A percentile compares a stretch with the other conserved stretches of the same genome.
These are phyloP conservation scores for Tautogolabrus adspersus DNA, from an alignment of 2,113 vertebrate species.

Conservation along the genomic window DNA sequence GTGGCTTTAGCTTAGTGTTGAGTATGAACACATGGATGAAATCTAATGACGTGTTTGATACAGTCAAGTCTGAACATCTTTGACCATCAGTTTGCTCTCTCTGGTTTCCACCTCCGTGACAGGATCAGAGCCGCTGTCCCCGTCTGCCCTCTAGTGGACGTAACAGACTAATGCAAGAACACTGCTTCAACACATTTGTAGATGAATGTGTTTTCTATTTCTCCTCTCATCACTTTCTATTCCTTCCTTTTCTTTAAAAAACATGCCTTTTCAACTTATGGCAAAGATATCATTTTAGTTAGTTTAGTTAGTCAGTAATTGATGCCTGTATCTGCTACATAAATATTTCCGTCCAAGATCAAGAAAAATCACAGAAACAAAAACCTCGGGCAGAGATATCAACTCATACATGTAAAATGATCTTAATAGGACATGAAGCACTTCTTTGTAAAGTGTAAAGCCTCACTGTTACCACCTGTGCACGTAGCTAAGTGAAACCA, in stretches of 20 bases:
- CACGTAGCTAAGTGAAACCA: slow-evolving; percentile 15
- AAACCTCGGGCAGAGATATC: no score
- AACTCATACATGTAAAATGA: no score
- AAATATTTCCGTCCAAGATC: no score
- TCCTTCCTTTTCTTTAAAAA: background rate
- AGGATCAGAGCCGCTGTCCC: slow-evolving; percentile 38
- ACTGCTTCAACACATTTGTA: background rate
- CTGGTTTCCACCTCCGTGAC: background rate
- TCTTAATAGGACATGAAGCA: no score
- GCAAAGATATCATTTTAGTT: no score
- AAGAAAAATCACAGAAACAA: no score
- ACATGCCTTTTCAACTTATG: background rate
- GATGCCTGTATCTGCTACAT: no score
- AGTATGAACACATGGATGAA: background rate
- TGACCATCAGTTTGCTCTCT: background rate
- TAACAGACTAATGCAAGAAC: slow-evolving; percentile 18
- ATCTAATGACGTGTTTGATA: background rate
- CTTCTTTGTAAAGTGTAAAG: no score
- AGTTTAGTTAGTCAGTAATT: no score
- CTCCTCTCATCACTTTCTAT: background rate
- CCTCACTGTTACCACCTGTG: slow-evolving; percentile 29
- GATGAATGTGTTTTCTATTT: background rate
- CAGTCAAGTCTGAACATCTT: background rate
- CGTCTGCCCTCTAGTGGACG: slow-evolving; percentile 76
- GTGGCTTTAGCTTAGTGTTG: background rate